Evolutionary conservation across 1,140 invertebrate species (phyloP), one percentile per base, ranked within the genome.

Genomic region (Hypothenemus hampei): DNA sequence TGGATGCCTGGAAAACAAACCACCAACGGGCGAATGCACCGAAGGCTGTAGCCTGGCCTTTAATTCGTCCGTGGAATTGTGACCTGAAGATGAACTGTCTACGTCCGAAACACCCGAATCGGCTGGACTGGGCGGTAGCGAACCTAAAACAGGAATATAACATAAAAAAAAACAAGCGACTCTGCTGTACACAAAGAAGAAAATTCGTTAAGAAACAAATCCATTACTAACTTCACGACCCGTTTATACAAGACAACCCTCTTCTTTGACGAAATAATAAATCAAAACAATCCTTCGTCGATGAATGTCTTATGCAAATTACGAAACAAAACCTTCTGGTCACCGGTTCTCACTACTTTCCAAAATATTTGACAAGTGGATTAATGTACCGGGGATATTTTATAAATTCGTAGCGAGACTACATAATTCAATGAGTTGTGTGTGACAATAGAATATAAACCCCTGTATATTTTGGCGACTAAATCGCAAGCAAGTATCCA

Each of bases 101-200:
- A 97, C 92, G 75, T 97, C 93, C 33, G 91, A 95, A 11, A 97
- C 93, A 51, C 95, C 94, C 66, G 91, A 95, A 77, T 97, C 93
- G 10, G 94, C 93, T 48, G 95, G 94, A 74, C 92, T 96, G 22
- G 93, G 93, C 57, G 94, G 95, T 69, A 97, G 82, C 66, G 93
- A 96, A 75, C 90, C 92, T 83, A 68, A 4, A 68, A 65, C 33
- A 53, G 57, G 6, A 44, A 40, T 58, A 48, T 54, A n/a, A 46
- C 13, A 41, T 41, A 52, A 49, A 55, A 54, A 26, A 52, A 36
- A 26, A 43, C 22, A 36, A 37, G 18, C 26, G 49, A 16, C 23
- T 5, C n/a, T 29, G 44, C 31, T 15, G 8, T 26, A 16, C 44
- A 31, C 1, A 19, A 31, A 31, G 35, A 31, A 31, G 13, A 31